Conservation (phyloP, 1,140 invertebrate genomes). For the Diuraphis noxia region DNA sequence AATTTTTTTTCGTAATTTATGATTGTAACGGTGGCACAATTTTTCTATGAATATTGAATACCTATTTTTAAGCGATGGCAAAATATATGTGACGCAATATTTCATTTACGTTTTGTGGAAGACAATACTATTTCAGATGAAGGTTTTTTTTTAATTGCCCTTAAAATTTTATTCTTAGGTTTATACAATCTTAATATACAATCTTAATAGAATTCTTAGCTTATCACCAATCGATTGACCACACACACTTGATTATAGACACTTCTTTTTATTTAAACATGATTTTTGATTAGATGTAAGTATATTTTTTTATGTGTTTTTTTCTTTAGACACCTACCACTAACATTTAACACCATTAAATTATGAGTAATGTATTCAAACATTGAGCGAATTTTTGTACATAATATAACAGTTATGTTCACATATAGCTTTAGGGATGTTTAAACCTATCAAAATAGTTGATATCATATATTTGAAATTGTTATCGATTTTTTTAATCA, state of each 20-base stretch:
- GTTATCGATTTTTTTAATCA: not conserved
- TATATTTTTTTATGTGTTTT: not conserved
- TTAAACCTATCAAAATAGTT: not conserved
- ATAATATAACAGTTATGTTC: not conserved
- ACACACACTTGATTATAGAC: too few species aligned
- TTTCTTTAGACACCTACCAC: too few species aligned
- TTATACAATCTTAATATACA: not conserved
- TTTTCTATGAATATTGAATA: slow-evolving; percentile 18
- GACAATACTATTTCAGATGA: not conserved
- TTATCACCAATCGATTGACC: not conserved
- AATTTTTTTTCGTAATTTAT: not conserved
- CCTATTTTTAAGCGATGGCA: not conserved
- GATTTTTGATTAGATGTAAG: slow-evolving; percentile 1
- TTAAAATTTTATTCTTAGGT: not conserved
- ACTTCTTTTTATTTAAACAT: not conserved
- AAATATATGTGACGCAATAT: not conserved
- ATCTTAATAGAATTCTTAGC: not conserved
- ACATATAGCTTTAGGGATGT: not conserved
- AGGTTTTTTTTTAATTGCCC: not conserved
- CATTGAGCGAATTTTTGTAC: not conserved
- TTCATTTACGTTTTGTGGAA: not conserved
- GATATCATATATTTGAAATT: not conserved
- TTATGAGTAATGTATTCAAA: not conserved
- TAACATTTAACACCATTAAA: not conserved
- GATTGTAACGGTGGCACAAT: not conserved